These are phyloP conservation scores for Symphodus melops DNA, from an alignment of 2,113 vertebrate genomes.

Conservation along the genomic window DNA sequence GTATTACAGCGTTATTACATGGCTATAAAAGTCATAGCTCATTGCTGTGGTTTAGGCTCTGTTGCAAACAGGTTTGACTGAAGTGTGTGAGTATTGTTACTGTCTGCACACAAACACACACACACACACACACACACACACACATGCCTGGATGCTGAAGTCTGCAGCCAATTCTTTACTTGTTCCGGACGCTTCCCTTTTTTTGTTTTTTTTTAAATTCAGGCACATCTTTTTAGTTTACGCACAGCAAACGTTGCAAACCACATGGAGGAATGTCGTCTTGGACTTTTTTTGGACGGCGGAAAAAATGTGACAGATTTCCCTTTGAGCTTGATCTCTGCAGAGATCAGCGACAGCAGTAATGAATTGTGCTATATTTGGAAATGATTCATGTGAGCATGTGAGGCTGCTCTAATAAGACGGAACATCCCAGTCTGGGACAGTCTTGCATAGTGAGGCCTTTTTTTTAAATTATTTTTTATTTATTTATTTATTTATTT, in stretches of 20 bases:
- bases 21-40: constrained; percentile 26
- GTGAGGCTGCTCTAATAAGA: constrained; percentile 6
- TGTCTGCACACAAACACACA: background rate
- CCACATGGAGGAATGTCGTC: background rate
- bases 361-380: constrained; percentile 23
- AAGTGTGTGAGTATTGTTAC: background rate
- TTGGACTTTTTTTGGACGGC: background rate
- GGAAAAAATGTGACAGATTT: constrained; percentile 19
- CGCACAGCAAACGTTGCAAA: no score
- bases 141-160: background rate
- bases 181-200: background rate
- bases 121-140: no score
- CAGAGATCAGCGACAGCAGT: constrained; percentile 15
- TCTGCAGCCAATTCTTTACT: background rate
- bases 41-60: background rate
- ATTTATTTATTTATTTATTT: no score
- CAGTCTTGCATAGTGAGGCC: background rate
- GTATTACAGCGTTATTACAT: constrained; percentile 48
- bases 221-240: no score
- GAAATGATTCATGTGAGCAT: background rate
- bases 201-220: no score
- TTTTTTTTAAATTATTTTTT: background rate
- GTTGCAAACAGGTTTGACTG: background rate
- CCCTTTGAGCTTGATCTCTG: constrained; percentile 4
- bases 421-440: background rate